A percentile compares a stretch with the other conserved stretches of the same genome.
phyloP scores from a whole-genome alignment of 1,140 invertebrate species.

The Caenorhabditis briggsae region DNA sequence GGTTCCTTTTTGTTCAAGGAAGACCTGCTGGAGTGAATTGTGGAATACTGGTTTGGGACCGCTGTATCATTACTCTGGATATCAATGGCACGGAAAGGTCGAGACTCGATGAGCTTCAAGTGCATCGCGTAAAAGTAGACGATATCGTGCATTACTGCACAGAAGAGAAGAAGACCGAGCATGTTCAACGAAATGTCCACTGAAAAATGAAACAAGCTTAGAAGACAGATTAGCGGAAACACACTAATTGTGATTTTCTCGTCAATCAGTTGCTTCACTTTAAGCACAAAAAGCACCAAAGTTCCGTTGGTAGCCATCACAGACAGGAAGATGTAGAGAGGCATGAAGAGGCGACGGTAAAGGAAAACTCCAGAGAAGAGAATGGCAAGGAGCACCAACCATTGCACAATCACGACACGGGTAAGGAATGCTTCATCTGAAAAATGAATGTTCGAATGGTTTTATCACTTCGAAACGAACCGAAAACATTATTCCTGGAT shows the following conservation, averaged over 20 bases:
- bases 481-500: not conserved
- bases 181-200: conserved; percentile 45
- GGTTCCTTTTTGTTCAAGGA: not conserved
- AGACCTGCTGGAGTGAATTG: not conserved
- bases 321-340: conserved; percentile 9
- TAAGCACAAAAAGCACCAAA: not conserved
- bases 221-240: not conserved
- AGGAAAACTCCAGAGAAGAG: not conserved
- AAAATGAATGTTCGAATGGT: not conserved
- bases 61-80: not conserved
- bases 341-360: conserved; percentile 38
- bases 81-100: not conserved
- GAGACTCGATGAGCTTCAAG: conserved; percentile 18
- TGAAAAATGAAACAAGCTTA: not conserved
- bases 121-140: conserved; percentile 39
- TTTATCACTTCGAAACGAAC: not conserved
- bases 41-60: conserved; percentile 12
- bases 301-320: conserved; percentile 35
- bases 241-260: conserved; percentile 16
- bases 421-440: conserved; percentile 34
- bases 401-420: conserved; percentile 9
- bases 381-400: not conserved
- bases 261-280: conserved; percentile 14
- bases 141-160: conserved; percentile 12
- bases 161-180: conserved; percentile 25